Evolutionary conservation across 2,113 vertebrate species (phyloP).

Genomic region (Lamprologus sp.): DNA sequence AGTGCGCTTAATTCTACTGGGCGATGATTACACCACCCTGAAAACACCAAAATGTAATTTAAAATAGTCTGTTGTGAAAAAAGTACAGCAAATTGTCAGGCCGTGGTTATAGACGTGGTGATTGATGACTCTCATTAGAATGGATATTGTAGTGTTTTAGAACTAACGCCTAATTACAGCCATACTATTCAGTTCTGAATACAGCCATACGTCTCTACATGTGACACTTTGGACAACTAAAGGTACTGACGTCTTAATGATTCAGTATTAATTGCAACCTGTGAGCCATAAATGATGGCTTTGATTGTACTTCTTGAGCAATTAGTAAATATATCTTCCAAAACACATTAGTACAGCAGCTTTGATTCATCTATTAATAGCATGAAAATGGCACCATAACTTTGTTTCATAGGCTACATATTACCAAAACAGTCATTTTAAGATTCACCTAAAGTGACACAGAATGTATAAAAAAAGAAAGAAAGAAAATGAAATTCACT

Average conservation of each 20-base stretch:
- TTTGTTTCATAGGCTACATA: neutral
- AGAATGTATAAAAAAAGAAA: neutral
- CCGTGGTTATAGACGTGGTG: neutral
- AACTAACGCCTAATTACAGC: neutral
- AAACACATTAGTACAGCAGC: neutral
- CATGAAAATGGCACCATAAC: conserved; percentile 14
- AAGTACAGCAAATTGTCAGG: neutral
- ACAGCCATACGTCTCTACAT: conserved; percentile 7
- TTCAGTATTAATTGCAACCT: neutral
- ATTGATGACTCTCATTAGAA: neutral
- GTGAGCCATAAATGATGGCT: neutral
- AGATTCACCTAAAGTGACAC: neutral
- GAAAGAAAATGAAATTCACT: conserved; percentile 11
- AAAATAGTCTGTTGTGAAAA: neutral
- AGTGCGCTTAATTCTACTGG: neutral
- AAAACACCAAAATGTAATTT: neutral
- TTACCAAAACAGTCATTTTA: neutral
- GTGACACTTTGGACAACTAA: neutral
- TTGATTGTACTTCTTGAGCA: neutral
- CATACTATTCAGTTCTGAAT: conserved; percentile 24
- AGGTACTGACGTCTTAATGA: neutral
- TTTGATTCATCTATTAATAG: neutral
- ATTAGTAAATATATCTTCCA: neutral
- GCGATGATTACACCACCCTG: neutral
- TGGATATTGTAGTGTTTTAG: neutral